Evolutionary conservation across 2,888 invertebrate species (phyloP).

Genomic region (Rutpela maculata): DNA sequence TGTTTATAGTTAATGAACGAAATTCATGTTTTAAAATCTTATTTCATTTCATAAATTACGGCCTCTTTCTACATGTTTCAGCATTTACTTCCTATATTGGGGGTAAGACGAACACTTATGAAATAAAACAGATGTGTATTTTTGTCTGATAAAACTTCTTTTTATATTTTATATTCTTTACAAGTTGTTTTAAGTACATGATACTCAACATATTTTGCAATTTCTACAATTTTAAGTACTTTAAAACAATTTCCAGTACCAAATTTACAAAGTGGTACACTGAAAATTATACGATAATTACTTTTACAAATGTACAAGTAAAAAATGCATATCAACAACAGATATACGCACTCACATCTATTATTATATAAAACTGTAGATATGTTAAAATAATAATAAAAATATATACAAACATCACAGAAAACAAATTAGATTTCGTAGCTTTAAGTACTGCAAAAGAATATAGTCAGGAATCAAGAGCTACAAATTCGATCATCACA

Average conservation of each 20-base stretch:
- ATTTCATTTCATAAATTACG: too few relatives aligned
- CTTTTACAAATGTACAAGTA: slow-evolving; percentile 62
- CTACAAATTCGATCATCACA: too few relatives aligned
- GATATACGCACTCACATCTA: slow-evolving; percentile 53
- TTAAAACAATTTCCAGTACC: slow-evolving; percentile 33
- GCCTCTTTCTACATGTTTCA: too few relatives aligned
- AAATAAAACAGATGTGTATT: slow-evolving; percentile 12
- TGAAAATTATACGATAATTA: slow-evolving; percentile 33
- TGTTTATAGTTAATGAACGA: too few relatives aligned
- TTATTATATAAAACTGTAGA: slow-evolving; percentile 54
- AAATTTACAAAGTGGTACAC: slow-evolving; percentile 14
- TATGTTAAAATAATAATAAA: slow-evolving; percentile 61
- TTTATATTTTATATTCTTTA: slow-evolving; percentile 59
- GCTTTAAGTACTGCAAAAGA: slow-evolving; percentile 38
- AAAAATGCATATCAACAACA: slow-evolving; percentile 62
- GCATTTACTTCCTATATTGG: too few relatives aligned
- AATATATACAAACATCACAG: slow-evolving; percentile 64
- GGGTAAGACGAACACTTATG: neutral
- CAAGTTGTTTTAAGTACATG: slow-evolving; percentile 60
- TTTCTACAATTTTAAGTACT: slow-evolving; percentile 56
- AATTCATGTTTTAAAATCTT: too few relatives aligned
- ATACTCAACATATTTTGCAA: slow-evolving; percentile 62
- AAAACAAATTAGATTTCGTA: slow-evolving; percentile 48
- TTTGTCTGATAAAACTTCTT: slow-evolving; percentile 59
- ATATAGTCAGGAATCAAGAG: slow-evolving; percentile 9